Base-by-base conservation (phyloP, 2,888 invertebrate genomes). In the Phytoseiulus persimilis region DNA sequence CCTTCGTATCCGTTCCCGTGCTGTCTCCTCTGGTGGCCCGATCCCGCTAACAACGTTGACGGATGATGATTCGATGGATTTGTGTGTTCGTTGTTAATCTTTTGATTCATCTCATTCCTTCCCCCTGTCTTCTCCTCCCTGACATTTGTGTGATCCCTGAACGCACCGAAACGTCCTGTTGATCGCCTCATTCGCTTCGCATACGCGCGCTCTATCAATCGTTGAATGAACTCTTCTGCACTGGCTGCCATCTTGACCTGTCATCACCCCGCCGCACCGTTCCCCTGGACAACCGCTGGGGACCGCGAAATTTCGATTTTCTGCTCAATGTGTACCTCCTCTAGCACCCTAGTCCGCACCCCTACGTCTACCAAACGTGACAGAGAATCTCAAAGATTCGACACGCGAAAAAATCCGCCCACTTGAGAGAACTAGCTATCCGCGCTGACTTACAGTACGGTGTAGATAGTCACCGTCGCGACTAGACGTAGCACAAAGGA, bases 1-100 rank as follows among this genome's bases (percentile, higher is more conserved):
- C 65, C 65, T 65, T 65, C 65, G 65, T 65, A 65, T 65, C 65
- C 65, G 65, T 65, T 65, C 65, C 65, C 65, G 65, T 65, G 65
- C 65, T 65, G 65, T 23, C 65, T 65, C 65, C 65, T 65, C 65
- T 65, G 65, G 65, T 65, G 65, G 65, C 65, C 65, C 65, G 65
- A 65, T 65, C 65, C 65, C 65, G 65, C 65, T 65, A 65, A 65
- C 65, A 65, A 65, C 65, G 65, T 65, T 65, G 65, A 65, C 65
- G 65, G 65, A 65, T 28, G 65, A 65, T 65, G 65, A 28, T 65
- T 65, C 65, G 18, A 65, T 65, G 65, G 65, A 65, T 65, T 65
- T 65, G 65, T 65, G 65, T 65, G 65, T 65, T 65, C 65, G 65
- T 65, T 65, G 65, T 65, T 65, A 23, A 28, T 65, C 1, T 65